These are phyloP conservation scores for Lagenorhynchus albirostris DNA, from an alignment of 2,113 vertebrate species.

Conservation along the genomic window DNA sequence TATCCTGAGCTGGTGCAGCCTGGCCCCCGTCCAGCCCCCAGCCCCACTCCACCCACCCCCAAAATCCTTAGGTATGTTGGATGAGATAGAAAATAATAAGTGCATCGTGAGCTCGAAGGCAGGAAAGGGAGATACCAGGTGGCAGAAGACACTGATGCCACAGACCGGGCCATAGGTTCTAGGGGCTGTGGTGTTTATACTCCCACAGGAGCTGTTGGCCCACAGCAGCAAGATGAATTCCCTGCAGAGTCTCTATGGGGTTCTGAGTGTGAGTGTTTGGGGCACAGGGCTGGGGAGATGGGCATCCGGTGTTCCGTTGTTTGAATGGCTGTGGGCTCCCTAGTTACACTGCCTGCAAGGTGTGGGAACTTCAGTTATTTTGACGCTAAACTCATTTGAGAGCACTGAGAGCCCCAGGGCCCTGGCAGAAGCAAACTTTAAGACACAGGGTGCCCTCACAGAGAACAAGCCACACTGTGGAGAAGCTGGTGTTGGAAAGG, in stretches of 20 bases:
- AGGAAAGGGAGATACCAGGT: not conserved
- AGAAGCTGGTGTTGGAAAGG: not conserved
- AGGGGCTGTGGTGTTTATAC: not conserved
- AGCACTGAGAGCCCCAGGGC: not conserved
- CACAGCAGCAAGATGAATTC: not conserved
- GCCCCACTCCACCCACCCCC: too few species aligned
- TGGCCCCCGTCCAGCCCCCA: not conserved
- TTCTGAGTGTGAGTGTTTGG: not conserved
- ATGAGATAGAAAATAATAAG: not conserved
- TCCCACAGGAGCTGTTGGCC: not conserved
- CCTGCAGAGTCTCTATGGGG: not conserved
- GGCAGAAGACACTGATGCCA: not conserved
- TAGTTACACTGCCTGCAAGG: not conserved
- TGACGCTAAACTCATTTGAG: not conserved
- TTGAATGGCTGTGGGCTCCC: not conserved
- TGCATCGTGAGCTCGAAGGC: not conserved
- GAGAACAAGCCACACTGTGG: not conserved
- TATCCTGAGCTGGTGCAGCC: not conserved
- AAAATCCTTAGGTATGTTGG: not conserved
- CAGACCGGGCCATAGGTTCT: not conserved
- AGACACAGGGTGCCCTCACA: not conserved
- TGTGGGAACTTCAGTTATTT: not conserved
- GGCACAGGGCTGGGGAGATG: not conserved
- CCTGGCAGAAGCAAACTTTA: not conserved
- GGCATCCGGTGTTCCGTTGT: not conserved